Evolutionary conservation across 2,888 invertebrate genomes (phyloP).

Genomic region (Tillus elongatus): DNA sequence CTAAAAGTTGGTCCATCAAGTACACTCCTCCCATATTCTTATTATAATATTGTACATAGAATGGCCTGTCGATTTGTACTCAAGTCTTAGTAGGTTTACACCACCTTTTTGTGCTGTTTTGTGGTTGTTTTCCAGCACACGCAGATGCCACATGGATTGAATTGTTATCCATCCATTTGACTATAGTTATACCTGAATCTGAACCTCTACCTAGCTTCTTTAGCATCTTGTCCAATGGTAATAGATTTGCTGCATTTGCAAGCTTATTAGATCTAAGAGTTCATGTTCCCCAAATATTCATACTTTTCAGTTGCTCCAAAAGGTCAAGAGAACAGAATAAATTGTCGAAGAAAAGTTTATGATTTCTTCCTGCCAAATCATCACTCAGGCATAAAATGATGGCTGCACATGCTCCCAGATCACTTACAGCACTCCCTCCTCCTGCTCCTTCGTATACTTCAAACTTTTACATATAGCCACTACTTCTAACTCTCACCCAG

Average conservation of each 20-base stretch:
- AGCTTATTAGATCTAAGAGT: neutral
- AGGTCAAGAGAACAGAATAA: constrained; percentile 1
- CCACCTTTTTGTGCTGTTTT: neutral
- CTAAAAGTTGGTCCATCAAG: too few species aligned
- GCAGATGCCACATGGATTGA: constrained; percentile 1
- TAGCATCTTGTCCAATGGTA: neutral
- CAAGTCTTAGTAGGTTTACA: too few species aligned
- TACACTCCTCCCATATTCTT: too few species aligned
- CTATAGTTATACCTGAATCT: neutral
- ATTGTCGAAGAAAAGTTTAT: constrained; percentile 3
- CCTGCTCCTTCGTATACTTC: neutral
- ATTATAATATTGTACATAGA: too few species aligned
- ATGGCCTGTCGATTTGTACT: too few species aligned
- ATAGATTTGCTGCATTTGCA: neutral
- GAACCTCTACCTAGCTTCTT: neutral
- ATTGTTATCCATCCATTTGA: constrained; percentile 2
- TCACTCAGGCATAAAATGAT: constrained; percentile 1
- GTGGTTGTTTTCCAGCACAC: neutral
- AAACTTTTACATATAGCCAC: neutral
- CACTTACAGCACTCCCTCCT: neutral
- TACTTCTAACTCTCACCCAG: neutral
- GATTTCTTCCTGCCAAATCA: neutral
- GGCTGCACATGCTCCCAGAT: constrained; percentile 1
- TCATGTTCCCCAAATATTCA: neutral
- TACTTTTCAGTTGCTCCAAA: constrained; percentile 1